Conservation (phyloP, 1,140 invertebrate genomes). For the Bombus waltoni region DNA sequence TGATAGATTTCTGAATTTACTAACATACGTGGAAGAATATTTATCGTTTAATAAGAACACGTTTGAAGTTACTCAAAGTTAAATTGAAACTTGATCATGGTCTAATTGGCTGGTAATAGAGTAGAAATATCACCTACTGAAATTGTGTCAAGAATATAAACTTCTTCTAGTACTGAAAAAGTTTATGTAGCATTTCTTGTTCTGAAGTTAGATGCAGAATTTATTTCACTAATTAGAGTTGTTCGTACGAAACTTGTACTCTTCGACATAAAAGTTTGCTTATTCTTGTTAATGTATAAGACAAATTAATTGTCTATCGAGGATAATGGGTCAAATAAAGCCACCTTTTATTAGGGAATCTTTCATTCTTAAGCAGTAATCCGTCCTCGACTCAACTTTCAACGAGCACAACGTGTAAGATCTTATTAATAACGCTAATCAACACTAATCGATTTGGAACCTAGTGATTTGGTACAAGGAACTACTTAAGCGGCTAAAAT, state of each 20-base stretch:
- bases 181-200: neutral
- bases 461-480: neutral
- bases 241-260: neutral
- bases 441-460: constrained; percentile 10
- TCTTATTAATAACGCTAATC: constrained; percentile 20
- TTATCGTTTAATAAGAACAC: neutral
- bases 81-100: constrained; percentile 23
- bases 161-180: neutral
- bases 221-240: neutral
- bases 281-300: neutral
- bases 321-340: too few relatives aligned
- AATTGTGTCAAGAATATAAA: neutral
- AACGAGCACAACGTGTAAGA: neutral
- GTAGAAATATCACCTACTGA: constrained; percentile 21
- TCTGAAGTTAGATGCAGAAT: neutral
- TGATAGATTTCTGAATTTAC: neutral
- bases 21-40: neutral
- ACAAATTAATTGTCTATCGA: neutral
- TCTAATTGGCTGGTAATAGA: neutral
- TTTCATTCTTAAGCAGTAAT: constrained; percentile 4
- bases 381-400: constrained; percentile 13
- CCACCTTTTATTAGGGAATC: neutral
- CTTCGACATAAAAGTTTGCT: neutral
- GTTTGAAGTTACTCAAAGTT: neutral
- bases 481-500: neutral